A percentile compares a stretch with the other conserved stretches of the same genome.
Conservation (phyloP, 1,140 invertebrate species). For the Anastatus disparis region DNA sequence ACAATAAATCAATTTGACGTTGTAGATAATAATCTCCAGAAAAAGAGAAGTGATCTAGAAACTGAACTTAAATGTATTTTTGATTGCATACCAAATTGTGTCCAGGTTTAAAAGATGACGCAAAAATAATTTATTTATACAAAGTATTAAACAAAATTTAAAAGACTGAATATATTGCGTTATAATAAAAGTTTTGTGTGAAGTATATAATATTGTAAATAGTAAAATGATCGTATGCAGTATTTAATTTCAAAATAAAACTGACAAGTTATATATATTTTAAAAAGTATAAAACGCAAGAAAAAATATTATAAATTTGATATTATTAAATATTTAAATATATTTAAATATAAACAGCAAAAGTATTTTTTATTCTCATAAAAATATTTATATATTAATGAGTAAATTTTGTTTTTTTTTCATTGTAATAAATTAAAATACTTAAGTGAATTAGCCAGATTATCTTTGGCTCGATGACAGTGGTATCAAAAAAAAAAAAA, state of each 20-base stretch:
- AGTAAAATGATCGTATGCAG: not conserved
- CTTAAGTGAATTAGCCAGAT: not conserved
- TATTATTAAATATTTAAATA: too few relatives aligned
- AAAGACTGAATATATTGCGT: conserved; percentile 38
- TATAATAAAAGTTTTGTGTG: conserved; percentile 1
- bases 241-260: not conserved
- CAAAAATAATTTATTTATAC: not conserved
- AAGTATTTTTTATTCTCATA: too few relatives aligned
- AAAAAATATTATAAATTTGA: too few relatives aligned
- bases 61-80: conserved; percentile 49
- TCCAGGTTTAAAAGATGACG: conserved; percentile 45
- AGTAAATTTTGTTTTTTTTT: too few relatives aligned
- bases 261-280: too few relatives aligned
- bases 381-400: too few relatives aligned
- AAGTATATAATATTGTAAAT: not conserved
- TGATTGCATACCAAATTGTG: conserved; percentile 49
- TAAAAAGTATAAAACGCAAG: too few relatives aligned
- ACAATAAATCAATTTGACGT: conserved; percentile 27
- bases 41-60: conserved; percentile 42
- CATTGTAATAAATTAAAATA: too few relatives aligned
- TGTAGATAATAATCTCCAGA: conserved; percentile 37
- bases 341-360: too few relatives aligned
- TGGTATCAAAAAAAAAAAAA: too few relatives aligned
- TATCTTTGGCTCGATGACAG: too few relatives aligned
- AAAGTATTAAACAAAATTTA: not conserved